Conservation (phyloP, 2,888 invertebrate genomes). For the Dione vanillae region DNA sequence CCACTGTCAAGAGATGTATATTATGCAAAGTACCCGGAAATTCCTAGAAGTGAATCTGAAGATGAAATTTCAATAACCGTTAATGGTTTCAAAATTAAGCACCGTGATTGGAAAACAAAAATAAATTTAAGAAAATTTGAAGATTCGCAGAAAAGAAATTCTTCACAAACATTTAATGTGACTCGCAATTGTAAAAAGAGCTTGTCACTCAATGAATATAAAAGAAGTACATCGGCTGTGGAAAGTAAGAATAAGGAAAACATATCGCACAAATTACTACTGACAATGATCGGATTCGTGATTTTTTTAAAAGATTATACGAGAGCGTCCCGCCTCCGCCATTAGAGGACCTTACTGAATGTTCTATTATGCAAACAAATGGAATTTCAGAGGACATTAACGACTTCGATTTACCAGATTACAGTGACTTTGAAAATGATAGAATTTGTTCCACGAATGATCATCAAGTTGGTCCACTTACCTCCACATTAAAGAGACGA, state of each 20-base stretch:
- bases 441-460: constrained; percentile 55
- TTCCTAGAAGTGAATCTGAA: constrained; percentile 77
- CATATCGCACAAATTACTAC: constrained; percentile 10
- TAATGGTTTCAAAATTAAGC: constrained; percentile 68
- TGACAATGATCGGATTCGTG: constrained; percentile 62
- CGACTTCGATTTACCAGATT: constrained; percentile 65
- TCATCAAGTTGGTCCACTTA: constrained; percentile 54
- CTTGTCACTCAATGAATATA: constrained; percentile 54
- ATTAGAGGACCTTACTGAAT: constrained; percentile 53
- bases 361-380: constrained; percentile 49
- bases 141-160: constrained; percentile 58
- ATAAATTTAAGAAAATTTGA: constrained; percentile 62
- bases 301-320: constrained; percentile 66
- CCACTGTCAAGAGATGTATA: constrained; percentile 74
- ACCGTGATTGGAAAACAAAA: constrained; percentile 72
- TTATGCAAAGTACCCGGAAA: constrained; percentile 73
- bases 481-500: constrained; percentile 68
- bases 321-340: constrained; percentile 72
- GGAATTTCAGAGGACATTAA: constrained; percentile 54
- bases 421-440: constrained; percentile 65
- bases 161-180: constrained; percentile 55
- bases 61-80: constrained; percentile 72
- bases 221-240: constrained; percentile 54
- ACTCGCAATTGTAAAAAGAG: constrained; percentile 53
- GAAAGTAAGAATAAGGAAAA: constrained; percentile 47